Evolutionary conservation across 2,888 invertebrate species (phyloP), one percentile per base, ranked within the genome.

Genomic region (Dascillus cervinus): DNA sequence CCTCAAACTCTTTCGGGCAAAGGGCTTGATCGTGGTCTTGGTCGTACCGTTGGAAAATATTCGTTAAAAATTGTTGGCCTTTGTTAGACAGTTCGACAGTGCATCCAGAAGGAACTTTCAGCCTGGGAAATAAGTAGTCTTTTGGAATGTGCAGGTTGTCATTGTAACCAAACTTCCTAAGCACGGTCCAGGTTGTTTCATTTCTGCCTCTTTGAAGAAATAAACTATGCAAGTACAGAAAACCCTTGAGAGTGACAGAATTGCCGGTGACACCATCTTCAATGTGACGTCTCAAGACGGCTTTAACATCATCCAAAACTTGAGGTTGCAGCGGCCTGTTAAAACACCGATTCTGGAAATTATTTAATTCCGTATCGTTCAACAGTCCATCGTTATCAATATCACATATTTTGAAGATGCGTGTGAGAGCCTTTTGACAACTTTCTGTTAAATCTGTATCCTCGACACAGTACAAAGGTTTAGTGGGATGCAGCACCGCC

Each of bases 361-460:
- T 77, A 65, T 95, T 95, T 39, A 98, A 72, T 71, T 98, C 98
- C 67, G 85, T 81, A 66, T 98, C 97, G 63, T 91, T 94, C 37
- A 98, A 69, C 28, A 95, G 68, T 38, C 90, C 92, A 69, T 98
- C 97, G 56, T 96, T 95, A 67, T 98, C 97, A 53, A 87, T 74
- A 68, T 98, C 98, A 71, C 96, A 97, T 53, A 95, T 92, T 75
- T 90, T 94, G 62, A 97, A 98, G 68, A 98, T 92, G 62, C 97
- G 77, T 47, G 87, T 82, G 30, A 98, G 70, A 13, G 96, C 96
- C 62, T 79, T 84, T 66, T 90, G 90, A 61, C 96, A 96, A 45
- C 82, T 82, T 40, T 88, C 86, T 39, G 97, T 95, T 70, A 94
- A 92, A 75, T 96, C 94, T 71, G 92, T 90, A 50, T 89, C 87